Conservation (phyloP, 64 coral and sea anemone genomes). For the Cladopsammia gracilis region DNA sequence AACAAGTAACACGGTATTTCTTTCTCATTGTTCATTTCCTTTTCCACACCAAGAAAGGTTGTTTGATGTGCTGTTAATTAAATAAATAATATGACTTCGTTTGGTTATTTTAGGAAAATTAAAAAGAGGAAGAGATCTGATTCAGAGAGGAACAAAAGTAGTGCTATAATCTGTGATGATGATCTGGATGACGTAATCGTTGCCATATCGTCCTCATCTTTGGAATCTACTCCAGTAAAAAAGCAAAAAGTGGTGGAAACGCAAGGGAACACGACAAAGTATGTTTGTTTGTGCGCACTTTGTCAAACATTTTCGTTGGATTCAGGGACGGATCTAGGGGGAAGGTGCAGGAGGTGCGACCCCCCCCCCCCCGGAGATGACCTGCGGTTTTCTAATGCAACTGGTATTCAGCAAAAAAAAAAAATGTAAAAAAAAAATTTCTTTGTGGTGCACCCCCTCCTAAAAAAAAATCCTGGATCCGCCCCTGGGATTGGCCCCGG, state of each 20-base stretch:
- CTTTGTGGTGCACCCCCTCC: too few species aligned
- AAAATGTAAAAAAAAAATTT: too few species aligned
- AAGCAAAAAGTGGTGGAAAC: neutral
- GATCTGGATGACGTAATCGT: neutral
- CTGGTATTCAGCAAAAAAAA: too few species aligned
- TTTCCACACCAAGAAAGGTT: neutral
- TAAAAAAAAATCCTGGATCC: too few species aligned
- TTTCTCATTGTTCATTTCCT: neutral
- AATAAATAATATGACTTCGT: neutral
- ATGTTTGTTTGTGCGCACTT: neutral
- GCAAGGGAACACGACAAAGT: neutral
- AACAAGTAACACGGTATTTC: neutral
- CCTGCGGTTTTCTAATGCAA: too few species aligned
- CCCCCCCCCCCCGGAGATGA: too few species aligned
- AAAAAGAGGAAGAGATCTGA: slow-evolving; percentile 19
- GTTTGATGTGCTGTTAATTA: neutral
- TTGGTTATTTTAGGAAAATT: neutral
- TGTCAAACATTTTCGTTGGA: neutral
- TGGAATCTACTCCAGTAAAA: slow-evolving; percentile 36
- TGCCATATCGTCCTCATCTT: neutral
- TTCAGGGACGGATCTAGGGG: too few species aligned
- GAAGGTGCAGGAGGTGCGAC: neutral
- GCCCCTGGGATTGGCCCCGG: too few species aligned
- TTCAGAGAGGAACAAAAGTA: neutral
- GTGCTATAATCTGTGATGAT: neutral